A percentile compares a stretch with the other conserved stretches of the same genome.
Evolutionary conservation across 2,797 vertebrate species (phyloP).

Genomic region (Amniataba percoides): DNA sequence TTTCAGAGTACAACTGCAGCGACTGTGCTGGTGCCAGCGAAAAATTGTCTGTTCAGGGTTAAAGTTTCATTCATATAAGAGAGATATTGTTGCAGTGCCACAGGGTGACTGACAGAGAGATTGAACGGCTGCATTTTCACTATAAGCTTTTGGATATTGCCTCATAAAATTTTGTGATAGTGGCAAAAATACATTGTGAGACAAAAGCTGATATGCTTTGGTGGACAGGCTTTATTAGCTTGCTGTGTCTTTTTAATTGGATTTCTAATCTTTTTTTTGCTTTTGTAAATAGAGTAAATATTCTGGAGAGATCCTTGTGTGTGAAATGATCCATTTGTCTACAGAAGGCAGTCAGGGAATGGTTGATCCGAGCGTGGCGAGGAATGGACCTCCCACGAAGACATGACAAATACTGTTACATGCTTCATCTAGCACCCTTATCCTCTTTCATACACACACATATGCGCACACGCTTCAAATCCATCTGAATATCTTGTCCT

Average conservation of each 20-base stretch:
- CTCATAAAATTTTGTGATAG: conserved; percentile 32
- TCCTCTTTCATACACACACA: conserved; percentile 29
- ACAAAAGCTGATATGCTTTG: conserved; percentile 49
- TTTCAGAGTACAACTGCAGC: conserved; percentile 54
- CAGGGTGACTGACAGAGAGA: conserved; percentile 50
- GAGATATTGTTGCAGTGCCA: conserved; percentile 61
- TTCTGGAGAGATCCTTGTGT: conserved; percentile 53
- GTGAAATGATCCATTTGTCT: conserved; percentile 70
- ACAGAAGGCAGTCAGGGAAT: conserved; percentile 47
- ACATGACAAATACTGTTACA: conserved; percentile 81
- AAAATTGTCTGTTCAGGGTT: conserved; percentile 54
- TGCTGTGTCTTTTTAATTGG: conserved; percentile 54
- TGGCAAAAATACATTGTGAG: conserved; percentile 37
- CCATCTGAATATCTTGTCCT: conserved; percentile 30
- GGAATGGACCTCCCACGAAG: conserved; percentile 72
- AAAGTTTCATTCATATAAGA: conserved; percentile 65
- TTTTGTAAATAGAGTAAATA: conserved; percentile 52
- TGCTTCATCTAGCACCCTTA: conserved; percentile 69
- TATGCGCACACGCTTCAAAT: conserved; percentile 24
- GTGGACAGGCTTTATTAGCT: conserved; percentile 51
- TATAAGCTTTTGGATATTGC: conserved; percentile 56
- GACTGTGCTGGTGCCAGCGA: conserved; percentile 52
- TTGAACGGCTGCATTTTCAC: conserved; percentile 42
- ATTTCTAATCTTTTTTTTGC: conserved; percentile 44
- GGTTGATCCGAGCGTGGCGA: conserved; percentile 59